A percentile compares a stretch with the other conserved stretches of the same genome.
These are phyloP conservation scores for Suricata suricatta DNA, from an alignment of 2,113 vertebrate genomes.

Conservation along the genomic window DNA sequence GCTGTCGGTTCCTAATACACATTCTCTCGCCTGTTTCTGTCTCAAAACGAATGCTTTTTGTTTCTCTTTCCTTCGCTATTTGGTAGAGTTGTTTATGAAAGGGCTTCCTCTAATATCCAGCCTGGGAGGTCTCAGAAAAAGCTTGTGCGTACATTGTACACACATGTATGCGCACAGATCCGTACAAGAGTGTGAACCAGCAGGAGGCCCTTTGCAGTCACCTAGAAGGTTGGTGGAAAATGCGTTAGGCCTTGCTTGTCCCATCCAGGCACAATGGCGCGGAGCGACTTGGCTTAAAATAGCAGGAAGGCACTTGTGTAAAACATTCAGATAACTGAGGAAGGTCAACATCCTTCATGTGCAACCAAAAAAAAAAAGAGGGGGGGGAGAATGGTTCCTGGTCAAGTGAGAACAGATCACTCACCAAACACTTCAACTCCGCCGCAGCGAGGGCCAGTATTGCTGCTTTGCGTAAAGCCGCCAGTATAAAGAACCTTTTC, in stretches of 20 bases:
- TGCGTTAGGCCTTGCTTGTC: slow-evolving; percentile 71
- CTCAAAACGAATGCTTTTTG: slow-evolving; percentile 68
- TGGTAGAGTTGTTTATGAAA: slow-evolving; percentile 78
- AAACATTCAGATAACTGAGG: slow-evolving; percentile 87
- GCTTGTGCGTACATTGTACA: background rate
- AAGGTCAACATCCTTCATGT: slow-evolving; percentile 85
- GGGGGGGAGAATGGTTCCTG: slow-evolving; percentile 70
- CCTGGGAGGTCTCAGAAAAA: slow-evolving; percentile 73
- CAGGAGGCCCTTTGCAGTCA: slow-evolving; percentile 39
- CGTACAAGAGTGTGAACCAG: slow-evolving; percentile 49
- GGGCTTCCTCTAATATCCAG: slow-evolving; percentile 78
- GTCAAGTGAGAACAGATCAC: slow-evolving; percentile 78
- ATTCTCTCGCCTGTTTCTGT: slow-evolving; percentile 71
- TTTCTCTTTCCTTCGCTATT: slow-evolving; percentile 70
- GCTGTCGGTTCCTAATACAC: slow-evolving; percentile 58
- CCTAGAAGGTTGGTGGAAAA: slow-evolving; percentile 78
- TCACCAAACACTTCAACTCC: slow-evolving; percentile 69
- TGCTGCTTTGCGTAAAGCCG: slow-evolving; percentile 47
- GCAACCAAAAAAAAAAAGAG: slow-evolving; percentile 78
- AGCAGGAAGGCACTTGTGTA: slow-evolving; percentile 89
- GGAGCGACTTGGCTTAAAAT: slow-evolving; percentile 84
- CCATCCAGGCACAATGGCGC: slow-evolving; percentile 68
- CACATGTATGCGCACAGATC: too few relatives aligned
- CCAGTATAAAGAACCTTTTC: slow-evolving; percentile 59
- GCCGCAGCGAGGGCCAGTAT: slow-evolving; percentile 65